Base-by-base conservation (phyloP, 2,113 vertebrate genomes). In the Takifugu bimaculatus region DNA sequence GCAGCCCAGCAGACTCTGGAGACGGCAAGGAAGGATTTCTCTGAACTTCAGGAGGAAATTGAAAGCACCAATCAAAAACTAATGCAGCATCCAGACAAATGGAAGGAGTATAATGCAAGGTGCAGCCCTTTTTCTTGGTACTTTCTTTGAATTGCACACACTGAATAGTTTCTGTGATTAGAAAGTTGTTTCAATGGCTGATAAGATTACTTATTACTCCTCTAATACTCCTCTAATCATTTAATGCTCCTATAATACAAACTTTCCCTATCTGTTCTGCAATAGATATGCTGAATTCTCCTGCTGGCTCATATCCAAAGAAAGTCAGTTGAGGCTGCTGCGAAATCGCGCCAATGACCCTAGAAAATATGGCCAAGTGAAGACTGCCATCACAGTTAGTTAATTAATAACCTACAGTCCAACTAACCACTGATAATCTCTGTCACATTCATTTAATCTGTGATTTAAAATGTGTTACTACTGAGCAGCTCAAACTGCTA, bases 21-120 rank as follows among this genome's bases (percentile, higher is more conserved):
- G n/a, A 80, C 59, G 2, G 86, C 91, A 7, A 92, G 91, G 7
- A 64, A 68, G 2, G 84, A 89, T 3, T 91, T 93, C 49, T 83
- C 77, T 54, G 94, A 97, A 3, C 85, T 96, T 53, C 90, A 78
- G 75, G 91, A 89, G 50, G 92, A 94, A 67, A 92, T 96, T 9
- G 86, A 91, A 25, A 79, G 60, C 77, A 94, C 92, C 0, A 91
- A 92, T 2, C 25, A 65, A 70, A 93, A 93, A 75, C 87, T 99
- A 1, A 68, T 92, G 84, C 92, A 92, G 64, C 86, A 93, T 70
- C 93, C 87, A 0, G 93, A 97, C 70, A 95, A 93, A 77, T 99
- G 96, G 97, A 93, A 93, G 72, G 91, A 93, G 65, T 99, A 94
- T 52, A 80, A 75, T 2, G 77, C 85, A 78, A 96, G 95, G 96